A percentile compares a stretch with the other conserved stretches of the same genome.
These are phyloP conservation scores for Mobula birostris DNA, from an alignment of 2,113 vertebrate genomes.

Conservation along the genomic window DNA sequence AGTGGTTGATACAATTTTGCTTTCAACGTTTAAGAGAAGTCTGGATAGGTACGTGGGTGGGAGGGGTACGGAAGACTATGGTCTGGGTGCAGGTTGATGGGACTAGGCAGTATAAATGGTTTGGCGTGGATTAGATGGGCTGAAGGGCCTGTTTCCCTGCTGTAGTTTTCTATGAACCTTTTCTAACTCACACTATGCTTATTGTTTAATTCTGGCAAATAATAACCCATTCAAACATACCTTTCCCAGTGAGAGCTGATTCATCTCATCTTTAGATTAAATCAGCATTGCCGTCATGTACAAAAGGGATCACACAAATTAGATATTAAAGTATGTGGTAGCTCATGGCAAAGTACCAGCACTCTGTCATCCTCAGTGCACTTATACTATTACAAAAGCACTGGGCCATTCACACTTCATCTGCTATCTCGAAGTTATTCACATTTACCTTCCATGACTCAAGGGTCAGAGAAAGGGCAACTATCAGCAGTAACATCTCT, in stretches of 20 bases:
- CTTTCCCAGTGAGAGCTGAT: neutral
- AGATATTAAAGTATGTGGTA: neutral
- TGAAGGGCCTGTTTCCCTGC: too few species aligned
- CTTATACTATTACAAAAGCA: conserved; percentile 12
- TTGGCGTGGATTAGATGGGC: too few species aligned
- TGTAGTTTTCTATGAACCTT: too few species aligned
- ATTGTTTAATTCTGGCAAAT: neutral
- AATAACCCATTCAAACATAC: neutral
- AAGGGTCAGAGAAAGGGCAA: neutral
- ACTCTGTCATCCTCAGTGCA: neutral
- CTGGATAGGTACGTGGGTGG: too few species aligned
- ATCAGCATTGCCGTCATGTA: neutral
- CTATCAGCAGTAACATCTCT: neutral
- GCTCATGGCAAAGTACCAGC: neutral
- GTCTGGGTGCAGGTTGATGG: too few species aligned
- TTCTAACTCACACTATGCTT: too few species aligned
- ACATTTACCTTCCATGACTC: neutral
- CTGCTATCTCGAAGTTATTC: conserved; percentile 1
- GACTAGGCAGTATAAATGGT: too few species aligned
- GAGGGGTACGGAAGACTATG: too few species aligned
- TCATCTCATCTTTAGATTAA: neutral
- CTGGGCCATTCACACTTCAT: conserved; percentile 26
- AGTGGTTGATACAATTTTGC: too few species aligned
- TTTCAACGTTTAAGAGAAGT: too few species aligned
- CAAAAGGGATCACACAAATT: neutral